Base-by-base conservation (phyloP, 1,140 invertebrate genomes). In the Dinothrombium tinctorium region DNA sequence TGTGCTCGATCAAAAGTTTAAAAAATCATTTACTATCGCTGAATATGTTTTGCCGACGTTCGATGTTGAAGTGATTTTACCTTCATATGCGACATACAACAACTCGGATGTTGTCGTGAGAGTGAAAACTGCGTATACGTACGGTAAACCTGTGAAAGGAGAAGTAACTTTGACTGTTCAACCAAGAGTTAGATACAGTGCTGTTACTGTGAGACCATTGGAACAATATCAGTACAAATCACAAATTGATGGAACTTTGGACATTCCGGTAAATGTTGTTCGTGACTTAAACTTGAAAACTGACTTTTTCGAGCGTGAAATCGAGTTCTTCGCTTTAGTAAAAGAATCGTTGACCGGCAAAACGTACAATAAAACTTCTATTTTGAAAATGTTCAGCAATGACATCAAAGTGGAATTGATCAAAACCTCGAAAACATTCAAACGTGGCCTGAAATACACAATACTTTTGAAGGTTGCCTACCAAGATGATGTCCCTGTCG, bases 31-130 rank as follows among this genome's bases (percentile, higher is more conserved):
- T 43, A 65, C 74, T 52, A 76, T 90, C 11, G 79, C 80, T 3
- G 79, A 90, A 60, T 94, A 92, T 56, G 74, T 94, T 21, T 58
- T 87, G 24, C 87, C 87, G 0, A 86, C 89, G 51, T 94, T 87
- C 58, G 70, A 86, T 54, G 76, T 94, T 20, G 71, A 87, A 54
- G 77, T 95, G 14, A 68, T 90, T 19, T 67, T 79, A 1, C 73
- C 79, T 2, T 66, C 74, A 44, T 80, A 84, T 57, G 64, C 76
- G 0, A 73, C 76, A 2, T 76, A 82, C 52, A 73, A 72, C 41
- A 74, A 83, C 41, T 71, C 72, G 19, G 67, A 71, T 35, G 67
- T 90, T 22, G 19, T 33, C 3, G 66, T 64, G 11, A 76, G 74
- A 19, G 66, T 94, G 9, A 69, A 73, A 29, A 77, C 83, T 8